phyloP scores from a whole-genome alignment of 2,888 invertebrate species.

The Eremobia ochroleuca region DNA sequence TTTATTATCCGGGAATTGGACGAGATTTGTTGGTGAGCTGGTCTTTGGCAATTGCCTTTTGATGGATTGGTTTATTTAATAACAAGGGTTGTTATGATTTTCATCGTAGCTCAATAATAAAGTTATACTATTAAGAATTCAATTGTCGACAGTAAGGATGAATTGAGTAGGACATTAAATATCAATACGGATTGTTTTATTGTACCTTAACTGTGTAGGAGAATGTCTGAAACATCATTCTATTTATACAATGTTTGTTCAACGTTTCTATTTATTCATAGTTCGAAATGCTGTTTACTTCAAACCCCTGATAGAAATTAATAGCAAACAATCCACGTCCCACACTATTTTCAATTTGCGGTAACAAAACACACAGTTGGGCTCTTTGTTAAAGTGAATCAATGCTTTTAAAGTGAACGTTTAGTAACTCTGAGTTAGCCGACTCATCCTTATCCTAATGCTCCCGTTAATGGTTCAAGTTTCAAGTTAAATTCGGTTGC shows the following conservation, averaged over 20 bases:
- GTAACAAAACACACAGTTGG: conserved; percentile 39
- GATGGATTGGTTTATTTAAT: conserved; percentile 57
- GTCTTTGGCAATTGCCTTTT: conserved; percentile 58
- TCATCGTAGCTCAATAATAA: conserved; percentile 33
- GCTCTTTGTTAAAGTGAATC: conserved; percentile 56
- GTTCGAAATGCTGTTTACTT: conserved; percentile 46
- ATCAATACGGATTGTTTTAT: conserved; percentile 20
- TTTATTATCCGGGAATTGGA: conserved; percentile 60
- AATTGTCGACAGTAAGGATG: conserved; percentile 2
- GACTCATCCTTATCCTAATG: conserved; percentile 69
- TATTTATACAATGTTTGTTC: conserved; percentile 19
- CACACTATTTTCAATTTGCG: conserved; percentile 49
- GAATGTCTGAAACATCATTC: conserved; percentile 10
- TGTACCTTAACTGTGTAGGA: not conserved
- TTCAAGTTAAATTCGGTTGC: conserved; percentile 70
- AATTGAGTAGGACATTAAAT: conserved; percentile 25
- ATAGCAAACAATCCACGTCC: conserved; percentile 47
- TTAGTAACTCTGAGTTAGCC: conserved; percentile 62
- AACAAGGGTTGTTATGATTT: conserved; percentile 35
- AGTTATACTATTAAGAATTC: conserved; percentile 16
- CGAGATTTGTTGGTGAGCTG: conserved; percentile 48
- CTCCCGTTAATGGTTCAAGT: conserved; percentile 75
- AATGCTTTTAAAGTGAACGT: conserved; percentile 65
- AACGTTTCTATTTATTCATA: conserved; percentile 27
- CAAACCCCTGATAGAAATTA: conserved; percentile 54